Base-by-base conservation (phyloP, 2,113 vertebrate species). In the Onychostruthus taczanowskii region DNA sequence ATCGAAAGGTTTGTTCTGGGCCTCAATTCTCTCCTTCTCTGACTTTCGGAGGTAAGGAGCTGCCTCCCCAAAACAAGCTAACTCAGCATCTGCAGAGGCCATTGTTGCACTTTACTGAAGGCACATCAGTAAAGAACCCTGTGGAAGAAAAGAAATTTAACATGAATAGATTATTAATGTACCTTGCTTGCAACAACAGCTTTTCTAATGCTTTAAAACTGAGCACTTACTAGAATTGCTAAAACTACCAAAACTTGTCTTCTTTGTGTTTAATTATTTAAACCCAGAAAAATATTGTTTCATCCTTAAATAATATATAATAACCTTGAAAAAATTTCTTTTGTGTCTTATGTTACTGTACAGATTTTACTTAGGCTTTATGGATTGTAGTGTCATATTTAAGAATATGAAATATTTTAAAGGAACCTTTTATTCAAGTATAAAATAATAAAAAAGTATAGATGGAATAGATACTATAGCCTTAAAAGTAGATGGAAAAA, bases 1-100 rank as follows among this genome's bases (percentile, higher is more conserved):
- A 91, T 98, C 98, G 2, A 98, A 98, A 18, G 98, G 98, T 37
- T 96, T 97, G 81, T 98, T 97, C 96, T 99, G 98, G 43, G 97
- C 98, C 13, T 98, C 98, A 0, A 98, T 98, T 23, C 98, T 96
- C 69, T 98, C 98, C 94, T 98, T 98, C 10, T 98, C 98, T 24
- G 97, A 91, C 19, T 98, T 98, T 7, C 98, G 97, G 69, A 98
- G 98, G 64, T n/a, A 87, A 55, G 85, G 85, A 72, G 85, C 85
- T 0, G 85, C 85, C 66, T 87, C 85, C 11, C 85, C 85, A 72
- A 87, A 87, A 5, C 30, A n/a, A 20, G 70, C 72, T n/a, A 79
- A 15, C 11, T 88, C 85, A 98, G 85, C 75, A 31, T 87, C 85
- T 49, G 1, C 47, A 63, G 85, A 63, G 1, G 30, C 0, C 85